Conservation (phyloP, 2,888 invertebrate species). For the Panopea generosa region DNA sequence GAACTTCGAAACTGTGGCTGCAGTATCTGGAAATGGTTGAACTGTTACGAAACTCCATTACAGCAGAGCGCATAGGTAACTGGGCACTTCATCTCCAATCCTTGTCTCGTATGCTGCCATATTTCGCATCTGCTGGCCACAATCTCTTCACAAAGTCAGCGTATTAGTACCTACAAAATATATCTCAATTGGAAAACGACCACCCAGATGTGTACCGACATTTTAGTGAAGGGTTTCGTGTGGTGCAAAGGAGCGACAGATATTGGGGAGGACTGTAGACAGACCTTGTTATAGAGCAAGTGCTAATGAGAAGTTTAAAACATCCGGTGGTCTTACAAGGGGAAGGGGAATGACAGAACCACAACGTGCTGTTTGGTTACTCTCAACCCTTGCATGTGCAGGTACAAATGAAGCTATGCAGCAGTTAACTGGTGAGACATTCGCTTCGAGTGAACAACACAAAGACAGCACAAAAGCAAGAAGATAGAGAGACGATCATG, state of each 20-base stretch:
- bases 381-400: slow-evolving; percentile 58
- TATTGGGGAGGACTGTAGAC: slow-evolving; percentile 69
- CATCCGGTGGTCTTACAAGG: slow-evolving; percentile 64
- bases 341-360: slow-evolving; percentile 63
- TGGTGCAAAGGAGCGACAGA: slow-evolving; percentile 60
- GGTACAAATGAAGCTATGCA: slow-evolving; percentile 58
- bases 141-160: slow-evolving; percentile 55
- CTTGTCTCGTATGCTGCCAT: slow-evolving; percentile 48
- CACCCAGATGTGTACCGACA: slow-evolving; percentile 52
- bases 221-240: slow-evolving; percentile 58
- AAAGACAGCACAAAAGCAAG: slow-evolving; percentile 59
- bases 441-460: too few relatives aligned
- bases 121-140: slow-evolving; percentile 64
- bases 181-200: slow-evolving; percentile 29
- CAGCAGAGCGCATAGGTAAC: slow-evolving; percentile 63
- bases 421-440: slow-evolving; percentile 45
- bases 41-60: slow-evolving; percentile 46
- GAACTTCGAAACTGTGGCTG: slow-evolving; percentile 47
- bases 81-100: slow-evolving; percentile 60
- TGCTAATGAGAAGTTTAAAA: slow-evolving; percentile 67
- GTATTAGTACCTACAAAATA: slow-evolving; percentile 46
- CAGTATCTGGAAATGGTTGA: slow-evolving; percentile 38
- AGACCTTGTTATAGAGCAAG: slow-evolving; percentile 72
- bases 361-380: slow-evolving; percentile 61
- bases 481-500: too few relatives aligned